phyloP scores from a whole-genome alignment of 2,797 vertebrate species.

The Crypturellus tataupa region DNA sequence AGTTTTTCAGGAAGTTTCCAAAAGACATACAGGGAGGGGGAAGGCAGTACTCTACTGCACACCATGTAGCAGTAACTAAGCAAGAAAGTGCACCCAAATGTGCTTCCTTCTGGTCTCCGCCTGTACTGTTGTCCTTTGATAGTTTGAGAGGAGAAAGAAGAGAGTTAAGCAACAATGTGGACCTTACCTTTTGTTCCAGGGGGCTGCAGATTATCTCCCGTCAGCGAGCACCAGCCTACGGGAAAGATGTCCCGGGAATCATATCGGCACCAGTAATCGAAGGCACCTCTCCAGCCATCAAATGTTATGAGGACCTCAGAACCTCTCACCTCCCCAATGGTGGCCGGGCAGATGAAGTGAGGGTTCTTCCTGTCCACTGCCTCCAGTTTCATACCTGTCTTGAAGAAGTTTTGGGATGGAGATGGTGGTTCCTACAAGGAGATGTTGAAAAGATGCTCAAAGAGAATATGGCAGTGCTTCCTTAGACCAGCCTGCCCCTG shows the following conservation, averaged over 20 bases:
- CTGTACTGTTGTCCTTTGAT: background rate
- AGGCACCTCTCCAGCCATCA: slow-evolving; percentile 98
- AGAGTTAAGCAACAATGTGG: background rate
- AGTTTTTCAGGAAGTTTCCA: background rate
- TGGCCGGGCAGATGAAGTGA: slow-evolving; percentile 98
- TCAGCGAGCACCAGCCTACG: slow-evolving; percentile 96
- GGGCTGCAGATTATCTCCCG: slow-evolving; percentile 98
- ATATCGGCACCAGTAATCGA: slow-evolving; percentile 99
- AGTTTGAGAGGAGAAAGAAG: slow-evolving; percentile 9
- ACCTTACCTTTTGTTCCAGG: slow-evolving; percentile 96
- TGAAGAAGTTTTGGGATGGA: slow-evolving; percentile 96
- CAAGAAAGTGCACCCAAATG: background rate
- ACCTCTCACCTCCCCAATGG: slow-evolving; percentile 95
- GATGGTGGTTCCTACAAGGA: slow-evolving; percentile 92
- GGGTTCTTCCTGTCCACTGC: slow-evolving; percentile 99
- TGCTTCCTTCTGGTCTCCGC: background rate
- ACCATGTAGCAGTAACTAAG: background rate
- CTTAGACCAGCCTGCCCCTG: background rate
- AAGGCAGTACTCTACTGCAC: background rate
- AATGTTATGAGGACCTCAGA: slow-evolving; percentile 98
- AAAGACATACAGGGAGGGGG: background rate
- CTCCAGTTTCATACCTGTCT: slow-evolving; percentile 98
- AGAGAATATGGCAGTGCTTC: background rate
- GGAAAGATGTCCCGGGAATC: slow-evolving; percentile 99
- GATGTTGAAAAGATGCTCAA: slow-evolving; percentile 46